phyloP scores from a whole-genome alignment of 1,140 invertebrate genomes.

The Hestina assimilis region DNA sequence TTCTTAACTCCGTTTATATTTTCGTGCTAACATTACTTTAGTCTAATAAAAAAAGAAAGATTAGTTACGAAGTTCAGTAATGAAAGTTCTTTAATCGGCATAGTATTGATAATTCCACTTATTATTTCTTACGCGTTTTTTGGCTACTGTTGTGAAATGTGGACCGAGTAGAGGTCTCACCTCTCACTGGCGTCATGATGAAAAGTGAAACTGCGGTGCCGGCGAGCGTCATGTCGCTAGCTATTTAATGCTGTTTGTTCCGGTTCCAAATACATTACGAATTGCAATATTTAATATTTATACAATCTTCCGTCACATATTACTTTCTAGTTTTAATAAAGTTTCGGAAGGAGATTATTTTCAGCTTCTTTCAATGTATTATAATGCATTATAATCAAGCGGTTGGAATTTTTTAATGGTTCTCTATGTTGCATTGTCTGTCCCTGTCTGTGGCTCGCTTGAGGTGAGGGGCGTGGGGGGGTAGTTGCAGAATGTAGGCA shows the following conservation, averaged over 20 bases:
- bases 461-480: constrained; percentile 48
- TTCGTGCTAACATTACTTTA: no score
- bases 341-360: no score
- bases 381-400: constrained; percentile 26
- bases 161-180: constrained; percentile 64
- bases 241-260: constrained; percentile 67
- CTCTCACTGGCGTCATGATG: constrained; percentile 72
- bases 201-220: constrained; percentile 72
- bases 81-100: background rate
- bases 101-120: constrained; percentile 3
- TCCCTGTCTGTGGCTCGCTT: constrained; percentile 47
- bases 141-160: constrained; percentile 68
- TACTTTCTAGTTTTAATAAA: background rate
- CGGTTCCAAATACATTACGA: constrained; percentile 57
- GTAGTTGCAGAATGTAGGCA: constrained; percentile 72
- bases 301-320: constrained; percentile 10
- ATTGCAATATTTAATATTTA: constrained; percentile 20
- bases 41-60: no score
- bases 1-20: no score
- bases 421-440: constrained; percentile 67
- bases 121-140: constrained; percentile 37
- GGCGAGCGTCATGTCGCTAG: constrained; percentile 59
- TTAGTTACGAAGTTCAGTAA: no score
- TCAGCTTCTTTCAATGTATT: background rate
- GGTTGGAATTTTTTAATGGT: constrained; percentile 58